Conservation (phyloP, 2,888 invertebrate genomes). For the Netelia virgata region DNA sequence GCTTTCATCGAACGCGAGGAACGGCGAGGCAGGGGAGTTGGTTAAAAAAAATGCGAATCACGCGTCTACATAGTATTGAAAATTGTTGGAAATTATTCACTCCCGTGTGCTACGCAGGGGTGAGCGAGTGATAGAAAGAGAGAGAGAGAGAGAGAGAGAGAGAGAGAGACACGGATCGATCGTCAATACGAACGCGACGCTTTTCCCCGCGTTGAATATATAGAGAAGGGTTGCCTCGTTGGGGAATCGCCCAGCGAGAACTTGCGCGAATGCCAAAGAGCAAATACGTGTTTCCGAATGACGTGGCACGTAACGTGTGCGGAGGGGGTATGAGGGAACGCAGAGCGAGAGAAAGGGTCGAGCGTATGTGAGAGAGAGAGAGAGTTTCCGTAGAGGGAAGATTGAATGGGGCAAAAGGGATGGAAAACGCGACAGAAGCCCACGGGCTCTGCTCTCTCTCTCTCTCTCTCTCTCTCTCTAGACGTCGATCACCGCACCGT, state of each 20-base stretch:
- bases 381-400: slow-evolving; percentile 11
- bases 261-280: slow-evolving; percentile 76
- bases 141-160: too few species aligned
- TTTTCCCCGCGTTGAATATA: slow-evolving; percentile 15
- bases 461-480: neutral
- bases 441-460: neutral
- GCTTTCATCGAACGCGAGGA: slow-evolving; percentile 11
- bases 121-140: neutral
- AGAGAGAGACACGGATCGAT: slow-evolving; percentile 53
- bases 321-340: slow-evolving; percentile 32
- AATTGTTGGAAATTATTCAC: slow-evolving; percentile 65
- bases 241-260: slow-evolving; percentile 56
- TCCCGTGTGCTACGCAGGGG: slow-evolving; percentile 20
- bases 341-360: slow-evolving; percentile 28
- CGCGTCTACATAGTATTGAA: slow-evolving; percentile 45
- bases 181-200: slow-evolving; percentile 57
- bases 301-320: slow-evolving; percentile 70
- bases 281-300: slow-evolving; percentile 80
- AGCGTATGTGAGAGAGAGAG: slow-evolving; percentile 24
- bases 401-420: slow-evolving; percentile 2
- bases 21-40: neutral
- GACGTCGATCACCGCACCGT: slow-evolving; percentile 51
- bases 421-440: slow-evolving; percentile 31
- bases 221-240: slow-evolving; percentile 35
- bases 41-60: neutral